Conservation (phyloP, 1,140 invertebrate genomes). For the Sinonovacula constricta region DNA sequence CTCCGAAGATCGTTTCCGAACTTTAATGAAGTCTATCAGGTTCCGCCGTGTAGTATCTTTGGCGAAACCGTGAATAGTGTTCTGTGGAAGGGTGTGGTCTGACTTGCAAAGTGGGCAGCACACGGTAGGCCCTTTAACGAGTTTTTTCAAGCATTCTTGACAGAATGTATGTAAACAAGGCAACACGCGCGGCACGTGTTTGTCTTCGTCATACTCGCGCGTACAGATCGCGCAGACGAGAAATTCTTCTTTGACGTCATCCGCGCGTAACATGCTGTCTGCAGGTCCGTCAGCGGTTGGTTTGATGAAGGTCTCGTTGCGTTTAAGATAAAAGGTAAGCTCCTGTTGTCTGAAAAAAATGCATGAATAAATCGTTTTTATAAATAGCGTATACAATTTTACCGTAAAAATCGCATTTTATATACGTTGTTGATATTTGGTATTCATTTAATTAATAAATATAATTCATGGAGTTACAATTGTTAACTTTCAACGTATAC, state of each 20-base stretch:
- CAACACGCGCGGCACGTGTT: conserved; percentile 53
- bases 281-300: too few relatives aligned
- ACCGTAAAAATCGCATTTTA: too few relatives aligned
- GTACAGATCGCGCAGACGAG: conserved; percentile 57
- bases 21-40: conserved; percentile 57
- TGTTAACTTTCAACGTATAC: too few relatives aligned
- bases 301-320: too few relatives aligned
- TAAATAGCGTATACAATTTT: too few relatives aligned
- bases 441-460: too few relatives aligned
- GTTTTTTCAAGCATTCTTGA: conserved; percentile 53
- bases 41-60: conserved; percentile 59
- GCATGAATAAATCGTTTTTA: too few relatives aligned
- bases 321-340: too few relatives aligned
- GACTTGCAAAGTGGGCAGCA: conserved; percentile 56
- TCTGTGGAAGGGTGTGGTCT: conserved; percentile 41
- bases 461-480: too few relatives aligned
- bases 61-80: conserved; percentile 49
- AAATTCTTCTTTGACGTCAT: conserved; percentile 60
- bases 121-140: conserved; percentile 38
- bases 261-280: conserved; percentile 49
- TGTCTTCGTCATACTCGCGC: conserved; percentile 56
- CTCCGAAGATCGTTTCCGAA: conserved; percentile 53
- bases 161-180: conserved; percentile 62
- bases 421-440: too few relatives aligned
- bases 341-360: too few relatives aligned